phyloP scores from a whole-genome alignment of 2,888 invertebrate genomes.

The Epistrophe eligans region DNA sequence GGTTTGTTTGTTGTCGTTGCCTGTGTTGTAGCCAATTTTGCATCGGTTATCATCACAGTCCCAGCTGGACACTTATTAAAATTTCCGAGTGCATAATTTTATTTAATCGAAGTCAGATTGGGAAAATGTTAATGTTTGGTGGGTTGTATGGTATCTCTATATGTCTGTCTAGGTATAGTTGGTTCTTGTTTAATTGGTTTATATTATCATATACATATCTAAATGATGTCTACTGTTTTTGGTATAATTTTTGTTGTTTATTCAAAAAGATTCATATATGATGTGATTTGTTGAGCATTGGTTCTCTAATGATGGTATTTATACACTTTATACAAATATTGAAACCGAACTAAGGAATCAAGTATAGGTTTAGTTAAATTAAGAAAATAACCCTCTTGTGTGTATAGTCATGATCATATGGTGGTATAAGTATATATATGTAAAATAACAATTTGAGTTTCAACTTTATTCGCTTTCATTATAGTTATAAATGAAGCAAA shows the following conservation, averaged over 20 bases:
- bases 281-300: background rate
- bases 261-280: slow-evolving; percentile 3
- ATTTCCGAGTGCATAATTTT: slow-evolving; percentile 72
- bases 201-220: slow-evolving; percentile 20
- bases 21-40: slow-evolving; percentile 5
- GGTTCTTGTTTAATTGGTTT: slow-evolving; percentile 54
- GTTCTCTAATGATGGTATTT: background rate
- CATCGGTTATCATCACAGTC: slow-evolving; percentile 14
- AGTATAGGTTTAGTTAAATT: background rate
- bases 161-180: background rate
- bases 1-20: slow-evolving; percentile 14
- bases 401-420: background rate
- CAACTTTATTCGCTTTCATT: background rate
- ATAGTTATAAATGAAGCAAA: background rate
- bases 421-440: background rate
- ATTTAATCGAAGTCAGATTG: slow-evolving; percentile 70
- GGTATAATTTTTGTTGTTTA: slow-evolving; percentile 3
- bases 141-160: background rate
- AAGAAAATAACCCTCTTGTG: background rate
- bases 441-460: background rate
- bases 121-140: background rate
- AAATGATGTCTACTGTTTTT: background rate
- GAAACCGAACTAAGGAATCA: background rate
- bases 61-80: slow-evolving; percentile 64
- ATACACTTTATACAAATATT: background rate